Evolutionary conservation across 2,888 invertebrate genomes (phyloP), one percentile per base, ranked within the genome.

Genomic region (Eristalinus aeneus): DNA sequence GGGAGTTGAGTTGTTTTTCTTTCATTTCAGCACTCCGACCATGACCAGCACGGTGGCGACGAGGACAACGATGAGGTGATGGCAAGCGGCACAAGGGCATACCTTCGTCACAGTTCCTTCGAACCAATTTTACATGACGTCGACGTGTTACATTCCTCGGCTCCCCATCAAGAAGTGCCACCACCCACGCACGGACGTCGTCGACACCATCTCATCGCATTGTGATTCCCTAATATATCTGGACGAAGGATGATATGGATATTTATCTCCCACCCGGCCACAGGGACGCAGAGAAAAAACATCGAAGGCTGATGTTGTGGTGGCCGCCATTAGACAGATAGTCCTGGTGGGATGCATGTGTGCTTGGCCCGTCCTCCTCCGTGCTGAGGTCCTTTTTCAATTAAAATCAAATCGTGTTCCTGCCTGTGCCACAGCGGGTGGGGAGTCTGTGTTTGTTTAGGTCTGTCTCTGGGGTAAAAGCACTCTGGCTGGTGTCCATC

Each of bases 321-420:
- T 75, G 27, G 73, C 64, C 46, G 74, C 78, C 79, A 83, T 74
- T 83, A 74, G 61, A 58, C 46, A 68, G 68, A 63, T 60, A 64
- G 71, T 71, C 77, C 61, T 63, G 54, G 58, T 12, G 20, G 22
- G 31, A 53, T 46, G 34, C 36, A 16, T 46, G 46, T 63, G 60
- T 56, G 68, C 69, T 69, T 12, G 54, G 23, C 1, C 22, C 31
- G 31, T 56, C 68, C 68, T 73, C 22, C 80, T 72, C 72, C 73
- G 60, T 63, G 56, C 65, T 76, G 71, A 74, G 86, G 22, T 56
- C 23, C 23, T 79, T 87, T 87, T 87, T 87, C 87, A 87, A 87
- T 87, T 87, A 87, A 87, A 87, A 83, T 75, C 87, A 87, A 87
- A 87, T 87, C 72, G 78, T 72, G 72, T 83, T 79, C 87, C 83